These are phyloP conservation scores for Acleris cristana DNA, from an alignment of 2,888 invertebrate genomes.

Conservation along the genomic window DNA sequence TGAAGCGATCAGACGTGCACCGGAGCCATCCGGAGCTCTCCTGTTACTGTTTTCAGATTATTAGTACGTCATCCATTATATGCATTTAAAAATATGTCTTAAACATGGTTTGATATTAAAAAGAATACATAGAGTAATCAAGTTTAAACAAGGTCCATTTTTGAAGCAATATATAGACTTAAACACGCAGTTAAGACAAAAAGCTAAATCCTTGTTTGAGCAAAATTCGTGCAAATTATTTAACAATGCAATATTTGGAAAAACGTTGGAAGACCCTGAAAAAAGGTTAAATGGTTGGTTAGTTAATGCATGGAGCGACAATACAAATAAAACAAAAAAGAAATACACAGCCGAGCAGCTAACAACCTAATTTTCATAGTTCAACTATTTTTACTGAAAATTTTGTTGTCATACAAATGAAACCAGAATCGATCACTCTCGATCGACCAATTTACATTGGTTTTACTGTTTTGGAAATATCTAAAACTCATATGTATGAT, in stretches of 20 bases:
- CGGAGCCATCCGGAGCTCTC: too few relatives aligned
- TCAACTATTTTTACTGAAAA: not conserved
- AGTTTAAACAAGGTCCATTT: too few relatives aligned
- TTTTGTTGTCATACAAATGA: conserved; percentile 4
- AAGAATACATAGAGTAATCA: conserved; percentile 8
- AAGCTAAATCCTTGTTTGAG: conserved; percentile 4
- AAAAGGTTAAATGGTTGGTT: not conserved
- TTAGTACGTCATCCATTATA: not conserved
- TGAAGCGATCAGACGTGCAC: too few relatives aligned
- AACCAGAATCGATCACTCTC: too few relatives aligned
- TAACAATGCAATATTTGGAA: conserved; percentile 13
- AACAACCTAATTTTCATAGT: not conserved
- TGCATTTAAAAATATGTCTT: too few relatives aligned
- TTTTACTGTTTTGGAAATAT: too few relatives aligned
- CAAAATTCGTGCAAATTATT: conserved; percentile 4
- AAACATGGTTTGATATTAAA: not conserved
- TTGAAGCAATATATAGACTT: too few relatives aligned
- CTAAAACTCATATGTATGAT: too few relatives aligned
- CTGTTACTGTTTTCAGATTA: too few relatives aligned
- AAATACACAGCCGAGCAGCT: not conserved
- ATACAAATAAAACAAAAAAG: conserved; percentile 5
- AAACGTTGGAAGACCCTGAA: conserved; percentile 7
- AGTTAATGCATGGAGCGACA: not conserved
- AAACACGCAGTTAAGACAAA: conserved; percentile 2
- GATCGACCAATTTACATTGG: too few relatives aligned